These are phyloP conservation scores for Corythoichthys haematopterus DNA, from an alignment of 2,113 vertebrate species.

Conservation along the genomic window DNA sequence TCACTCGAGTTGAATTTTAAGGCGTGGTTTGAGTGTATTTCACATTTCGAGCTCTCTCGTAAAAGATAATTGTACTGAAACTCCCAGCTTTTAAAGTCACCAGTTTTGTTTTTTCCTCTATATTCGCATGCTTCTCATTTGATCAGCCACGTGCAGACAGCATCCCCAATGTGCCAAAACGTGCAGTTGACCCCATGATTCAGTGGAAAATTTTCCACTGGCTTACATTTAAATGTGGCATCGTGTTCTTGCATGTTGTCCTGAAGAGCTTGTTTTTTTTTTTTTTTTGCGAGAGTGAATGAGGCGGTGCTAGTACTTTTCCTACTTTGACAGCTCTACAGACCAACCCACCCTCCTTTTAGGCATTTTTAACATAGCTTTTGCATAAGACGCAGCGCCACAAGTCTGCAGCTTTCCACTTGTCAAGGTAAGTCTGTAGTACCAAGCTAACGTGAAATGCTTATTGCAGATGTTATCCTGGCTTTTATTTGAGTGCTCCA, in stretches of 20 bases:
- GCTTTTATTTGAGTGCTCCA: background rate
- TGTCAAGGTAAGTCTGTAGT: slow-evolving; percentile 25
- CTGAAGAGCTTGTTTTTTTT: background rate
- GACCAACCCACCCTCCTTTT: slow-evolving; percentile 9
- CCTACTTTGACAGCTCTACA: slow-evolving; percentile 25
- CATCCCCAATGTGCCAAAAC: background rate
- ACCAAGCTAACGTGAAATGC: background rate
- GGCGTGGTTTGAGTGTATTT: background rate
- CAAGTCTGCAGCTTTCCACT: background rate
- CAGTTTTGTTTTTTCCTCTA: background rate
- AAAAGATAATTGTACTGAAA: background rate
- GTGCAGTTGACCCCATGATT: background rate
- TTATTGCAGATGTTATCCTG: background rate
- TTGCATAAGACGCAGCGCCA: background rate
- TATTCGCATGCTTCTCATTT: background rate
- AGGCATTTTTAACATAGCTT: slow-evolving; percentile 11
- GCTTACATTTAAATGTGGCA: background rate
- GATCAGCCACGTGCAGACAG: background rate
- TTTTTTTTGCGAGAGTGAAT: slow-evolving; percentile 2
- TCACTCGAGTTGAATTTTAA: background rate
- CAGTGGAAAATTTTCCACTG: slow-evolving; percentile 25
- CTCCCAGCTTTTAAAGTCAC: background rate
- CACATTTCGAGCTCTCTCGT: background rate
- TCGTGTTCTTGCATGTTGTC: slow-evolving; percentile 29
- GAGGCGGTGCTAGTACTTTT: slow-evolving; percentile 53